Conservation (phyloP, 2,113 vertebrate species). For the Ammodytes dubius region DNA sequence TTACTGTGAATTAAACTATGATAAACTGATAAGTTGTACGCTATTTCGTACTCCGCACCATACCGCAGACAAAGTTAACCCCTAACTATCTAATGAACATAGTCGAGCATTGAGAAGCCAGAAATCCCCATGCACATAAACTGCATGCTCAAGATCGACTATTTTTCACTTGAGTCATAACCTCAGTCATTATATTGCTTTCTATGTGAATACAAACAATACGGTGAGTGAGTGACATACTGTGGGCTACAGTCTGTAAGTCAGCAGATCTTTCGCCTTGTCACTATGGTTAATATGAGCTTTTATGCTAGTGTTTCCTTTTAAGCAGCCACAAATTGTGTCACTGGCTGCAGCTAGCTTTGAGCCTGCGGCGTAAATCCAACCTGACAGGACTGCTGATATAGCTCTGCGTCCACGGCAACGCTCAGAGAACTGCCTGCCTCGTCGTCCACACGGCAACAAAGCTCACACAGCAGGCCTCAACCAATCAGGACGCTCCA, state of each 20-base stretch:
- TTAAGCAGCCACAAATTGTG: slow-evolving; percentile 52
- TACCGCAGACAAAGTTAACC: too few relatives aligned
- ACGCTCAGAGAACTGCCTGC: slow-evolving; percentile 72
- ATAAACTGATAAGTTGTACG: too few relatives aligned
- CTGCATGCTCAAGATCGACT: background rate
- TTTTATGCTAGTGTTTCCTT: slow-evolving; percentile 25
- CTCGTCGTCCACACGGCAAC: slow-evolving; percentile 80
- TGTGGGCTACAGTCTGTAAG: slow-evolving; percentile 1
- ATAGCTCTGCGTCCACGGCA: slow-evolving; percentile 78
- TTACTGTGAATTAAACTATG: too few relatives aligned
- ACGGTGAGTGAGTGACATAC: background rate
- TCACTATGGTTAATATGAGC: slow-evolving; percentile 14
- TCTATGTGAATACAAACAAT: background rate
- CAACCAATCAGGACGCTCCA: slow-evolving; percentile 77
- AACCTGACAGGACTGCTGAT: slow-evolving; percentile 80
- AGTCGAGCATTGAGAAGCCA: too few relatives aligned
- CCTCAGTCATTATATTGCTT: background rate
- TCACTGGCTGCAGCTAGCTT: slow-evolving; percentile 47
- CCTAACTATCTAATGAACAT: too few relatives aligned
- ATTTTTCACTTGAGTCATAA: background rate
- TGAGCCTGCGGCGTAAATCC: slow-evolving; percentile 70
- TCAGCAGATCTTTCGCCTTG: slow-evolving; percentile 11
- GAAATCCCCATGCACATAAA: background rate
- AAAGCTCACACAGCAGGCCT: slow-evolving; percentile 68
- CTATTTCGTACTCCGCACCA: too few relatives aligned